These are phyloP conservation scores for Orthonyx spaldingii DNA, from an alignment of 2,113 vertebrate species.

Conservation along the genomic window DNA sequence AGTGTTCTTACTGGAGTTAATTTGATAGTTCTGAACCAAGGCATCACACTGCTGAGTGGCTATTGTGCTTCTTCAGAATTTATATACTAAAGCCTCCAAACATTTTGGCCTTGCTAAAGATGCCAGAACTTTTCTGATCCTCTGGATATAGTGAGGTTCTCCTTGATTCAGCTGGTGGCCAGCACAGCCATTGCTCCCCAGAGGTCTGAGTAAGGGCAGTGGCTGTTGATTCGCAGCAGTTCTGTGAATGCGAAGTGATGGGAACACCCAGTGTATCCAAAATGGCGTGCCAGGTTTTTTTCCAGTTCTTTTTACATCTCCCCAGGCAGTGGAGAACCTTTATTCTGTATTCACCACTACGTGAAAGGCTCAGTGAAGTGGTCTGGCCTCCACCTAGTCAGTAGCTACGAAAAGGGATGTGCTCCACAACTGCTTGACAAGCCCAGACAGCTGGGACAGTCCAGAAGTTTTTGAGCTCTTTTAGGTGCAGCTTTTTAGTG, in stretches of 20 bases:
- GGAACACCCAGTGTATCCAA: background rate
- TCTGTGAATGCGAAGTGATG: background rate
- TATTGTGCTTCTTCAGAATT: background rate
- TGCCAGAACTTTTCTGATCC: background rate
- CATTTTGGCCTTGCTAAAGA: background rate
- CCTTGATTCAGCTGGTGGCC: background rate
- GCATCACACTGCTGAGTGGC: background rate
- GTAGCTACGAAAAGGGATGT: background rate
- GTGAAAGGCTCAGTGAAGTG: background rate
- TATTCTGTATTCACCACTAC: background rate
- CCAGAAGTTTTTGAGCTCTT: background rate
- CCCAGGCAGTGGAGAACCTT: background rate
- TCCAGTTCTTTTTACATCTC: background rate
- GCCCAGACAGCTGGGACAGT: background rate
- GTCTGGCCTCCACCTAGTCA: background rate
- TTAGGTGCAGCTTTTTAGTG: background rate
- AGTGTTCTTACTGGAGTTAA: conserved; percentile 31
- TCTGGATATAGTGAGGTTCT: background rate
- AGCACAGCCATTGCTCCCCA: background rate
- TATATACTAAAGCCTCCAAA: background rate
- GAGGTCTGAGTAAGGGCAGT: background rate
- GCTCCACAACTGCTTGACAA: background rate
- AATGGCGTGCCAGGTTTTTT: background rate
- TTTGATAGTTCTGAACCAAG: conserved; percentile 15
- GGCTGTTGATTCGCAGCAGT: background rate